Conservation (phyloP, 2,113 vertebrate species). For the Brachirus orientalis region DNA sequence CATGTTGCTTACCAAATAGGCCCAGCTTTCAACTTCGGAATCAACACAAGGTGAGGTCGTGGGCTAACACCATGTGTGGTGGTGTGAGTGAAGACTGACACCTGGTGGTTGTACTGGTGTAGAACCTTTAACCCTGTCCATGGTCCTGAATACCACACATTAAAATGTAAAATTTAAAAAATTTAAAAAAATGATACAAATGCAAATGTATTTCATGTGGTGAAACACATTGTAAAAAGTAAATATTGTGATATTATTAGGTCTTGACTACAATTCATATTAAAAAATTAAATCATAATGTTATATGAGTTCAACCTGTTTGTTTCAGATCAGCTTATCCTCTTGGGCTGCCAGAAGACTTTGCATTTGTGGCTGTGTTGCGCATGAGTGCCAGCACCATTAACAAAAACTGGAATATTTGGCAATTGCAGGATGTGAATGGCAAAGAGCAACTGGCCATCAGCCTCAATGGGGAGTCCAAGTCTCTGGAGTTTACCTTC, state of each 20-base stretch:
- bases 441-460: constrained; percentile 88
- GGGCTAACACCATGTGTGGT: neutral
- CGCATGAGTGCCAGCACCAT: constrained; percentile 87
- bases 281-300: no score
- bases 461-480: constrained; percentile 85
- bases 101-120: constrained; percentile 57
- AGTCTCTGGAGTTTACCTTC: constrained; percentile 87
- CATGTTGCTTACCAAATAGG: constrained; percentile 87
- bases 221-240: no score
- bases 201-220: no score
- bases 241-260: no score
- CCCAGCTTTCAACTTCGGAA: constrained; percentile 87
- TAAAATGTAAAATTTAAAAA: no score
- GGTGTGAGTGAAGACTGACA: constrained; percentile 55
- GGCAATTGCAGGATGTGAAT: constrained; percentile 88
- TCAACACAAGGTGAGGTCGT: constrained; percentile 86
- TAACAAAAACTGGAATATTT: constrained; percentile 89
- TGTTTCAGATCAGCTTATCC: constrained; percentile 86
- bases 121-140: constrained; percentile 70
- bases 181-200: no score
- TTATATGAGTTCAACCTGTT: neutral
- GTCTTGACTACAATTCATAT: no score
- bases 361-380: constrained; percentile 87
- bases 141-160: constrained; percentile 86
- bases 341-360: constrained; percentile 86